Evolutionary conservation across 2,888 invertebrate genomes (phyloP).

Genomic region (Stenodera caucasica): DNA sequence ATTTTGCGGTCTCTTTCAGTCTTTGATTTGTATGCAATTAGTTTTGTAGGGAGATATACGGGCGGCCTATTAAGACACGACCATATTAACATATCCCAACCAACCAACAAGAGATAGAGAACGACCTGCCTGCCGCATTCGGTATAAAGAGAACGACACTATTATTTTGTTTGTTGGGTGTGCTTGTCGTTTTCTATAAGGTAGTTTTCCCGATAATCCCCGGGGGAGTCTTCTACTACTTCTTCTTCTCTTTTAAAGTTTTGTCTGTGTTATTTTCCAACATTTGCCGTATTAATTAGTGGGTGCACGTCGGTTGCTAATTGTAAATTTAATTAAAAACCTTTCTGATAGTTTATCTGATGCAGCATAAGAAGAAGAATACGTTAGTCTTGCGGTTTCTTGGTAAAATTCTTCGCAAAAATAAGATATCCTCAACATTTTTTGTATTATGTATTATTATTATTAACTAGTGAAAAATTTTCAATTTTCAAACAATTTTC

Average conservation of each 20-base stretch:
- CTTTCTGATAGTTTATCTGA: constrained; percentile 49
- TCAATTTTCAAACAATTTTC: too few species aligned
- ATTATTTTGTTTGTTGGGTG: background rate
- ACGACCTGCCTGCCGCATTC: constrained; percentile 18
- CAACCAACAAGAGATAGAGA: constrained; percentile 30
- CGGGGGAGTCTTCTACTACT: constrained; percentile 24
- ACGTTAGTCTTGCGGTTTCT: constrained; percentile 45
- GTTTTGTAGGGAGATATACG: constrained; percentile 47
- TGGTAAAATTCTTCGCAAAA: constrained; percentile 12
- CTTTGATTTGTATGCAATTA: constrained; percentile 50
- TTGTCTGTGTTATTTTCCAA: too few species aligned
- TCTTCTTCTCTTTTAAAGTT: too few species aligned
- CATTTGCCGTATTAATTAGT: constrained; percentile 53
- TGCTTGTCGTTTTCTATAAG: constrained; percentile 16
- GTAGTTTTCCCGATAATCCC: constrained; percentile 20
- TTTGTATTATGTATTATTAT: too few species aligned
- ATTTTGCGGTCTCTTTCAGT: constrained; percentile 32
- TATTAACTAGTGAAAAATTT: too few species aligned
- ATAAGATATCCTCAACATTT: background rate
- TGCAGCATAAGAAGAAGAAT: constrained; percentile 47
- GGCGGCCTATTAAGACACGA: constrained; percentile 40
- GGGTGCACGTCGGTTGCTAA: constrained; percentile 54
- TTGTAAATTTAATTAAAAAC: constrained; percentile 56
- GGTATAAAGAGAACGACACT: constrained; percentile 3
- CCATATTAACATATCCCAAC: constrained; percentile 51